A percentile compares a stretch with the other conserved stretches of the same genome.
These are phyloP conservation scores for Thunnus maccoyii DNA, from an alignment of 2,113 vertebrate genomes.

Conservation along the genomic window DNA sequence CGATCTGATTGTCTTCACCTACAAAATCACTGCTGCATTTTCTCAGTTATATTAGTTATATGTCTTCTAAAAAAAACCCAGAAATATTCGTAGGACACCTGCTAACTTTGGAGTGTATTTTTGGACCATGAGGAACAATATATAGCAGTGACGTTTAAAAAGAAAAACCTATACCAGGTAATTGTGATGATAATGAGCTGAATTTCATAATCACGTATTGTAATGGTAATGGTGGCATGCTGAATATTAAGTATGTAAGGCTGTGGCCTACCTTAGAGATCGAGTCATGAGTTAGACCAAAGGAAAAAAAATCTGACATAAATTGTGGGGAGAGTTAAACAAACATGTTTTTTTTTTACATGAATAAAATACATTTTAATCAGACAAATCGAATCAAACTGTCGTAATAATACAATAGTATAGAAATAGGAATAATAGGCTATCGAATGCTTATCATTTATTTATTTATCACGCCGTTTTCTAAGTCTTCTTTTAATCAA, in stretches of 20 bases:
- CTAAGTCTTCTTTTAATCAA: neutral
- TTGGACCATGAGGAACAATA: conserved; percentile 12
- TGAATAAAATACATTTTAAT: neutral
- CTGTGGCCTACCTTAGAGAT: conserved; percentile 45
- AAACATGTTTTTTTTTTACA: neutral
- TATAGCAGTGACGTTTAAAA: conserved; percentile 47
- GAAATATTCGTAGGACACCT: too few species aligned
- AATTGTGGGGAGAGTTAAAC: neutral
- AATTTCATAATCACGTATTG: conserved; percentile 81
- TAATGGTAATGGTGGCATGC: conserved; percentile 76
- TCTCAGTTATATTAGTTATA: too few species aligned
- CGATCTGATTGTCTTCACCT: neutral
- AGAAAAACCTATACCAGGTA: conserved; percentile 68
- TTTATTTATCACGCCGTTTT: neutral
- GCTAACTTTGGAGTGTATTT: conserved; percentile 16
- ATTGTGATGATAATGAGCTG: conserved; percentile 83
- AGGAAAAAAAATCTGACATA: conserved; percentile 8
- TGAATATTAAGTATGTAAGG: conserved; percentile 70
- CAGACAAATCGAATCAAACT: neutral
- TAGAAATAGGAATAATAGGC: neutral
- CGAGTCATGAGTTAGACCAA: conserved; percentile 8
- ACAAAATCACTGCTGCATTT: neutral
- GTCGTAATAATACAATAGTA: neutral
- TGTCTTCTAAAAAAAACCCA: too few species aligned
- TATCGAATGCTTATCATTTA: neutral